Evolutionary conservation across 1,140 invertebrate species (phyloP), one percentile per base, ranked within the genome.

Genomic region (Drosophila santomea): DNA sequence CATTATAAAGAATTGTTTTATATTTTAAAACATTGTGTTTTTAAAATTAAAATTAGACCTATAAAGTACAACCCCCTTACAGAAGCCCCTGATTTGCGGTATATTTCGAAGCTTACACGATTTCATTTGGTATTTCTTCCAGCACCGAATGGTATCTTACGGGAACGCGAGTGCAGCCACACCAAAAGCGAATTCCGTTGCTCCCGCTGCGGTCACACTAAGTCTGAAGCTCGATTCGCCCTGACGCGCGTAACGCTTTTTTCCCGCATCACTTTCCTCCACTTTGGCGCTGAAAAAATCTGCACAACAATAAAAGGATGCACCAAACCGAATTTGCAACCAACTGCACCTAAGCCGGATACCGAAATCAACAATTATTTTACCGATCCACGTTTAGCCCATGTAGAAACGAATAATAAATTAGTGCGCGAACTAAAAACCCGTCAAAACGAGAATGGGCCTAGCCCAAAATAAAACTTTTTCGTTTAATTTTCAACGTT

Each of bases 251-350:
- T 89, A 74, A 74, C 77, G 80, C 67, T 64, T 77, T 83, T 76
- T 89, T 82, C 64, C 82, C 80, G 84, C 82, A 89, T 78, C 52
- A 80, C 73, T 73, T 68, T 64, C 61, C 68, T 84, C 64, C 82
- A 81, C 69, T 83, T 83, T 89, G 73, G 64, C 79, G 80, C 77
- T 89, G 68, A 82, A 72, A 74, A 78, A 74, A 68, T 71, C 67
- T 54, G 62, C 50, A 32, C 47, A 14, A n/a, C 15, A 43, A 61
- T 44, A 10, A 47, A 36, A 56, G 38, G 51, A 68, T 61, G 48
- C 32, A 61, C 45, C 45, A 45, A 72, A 67, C 43, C 41, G 35
- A 59, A 47, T 23, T 58, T 20, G 17, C 2, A 48, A 58, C 51
- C 35, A 41, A 28, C 36, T 56, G 41, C 66, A 55, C 25, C 23